phyloP scores from a whole-genome alignment of 2,888 invertebrate species.

The Eupithecia vulgata region DNA sequence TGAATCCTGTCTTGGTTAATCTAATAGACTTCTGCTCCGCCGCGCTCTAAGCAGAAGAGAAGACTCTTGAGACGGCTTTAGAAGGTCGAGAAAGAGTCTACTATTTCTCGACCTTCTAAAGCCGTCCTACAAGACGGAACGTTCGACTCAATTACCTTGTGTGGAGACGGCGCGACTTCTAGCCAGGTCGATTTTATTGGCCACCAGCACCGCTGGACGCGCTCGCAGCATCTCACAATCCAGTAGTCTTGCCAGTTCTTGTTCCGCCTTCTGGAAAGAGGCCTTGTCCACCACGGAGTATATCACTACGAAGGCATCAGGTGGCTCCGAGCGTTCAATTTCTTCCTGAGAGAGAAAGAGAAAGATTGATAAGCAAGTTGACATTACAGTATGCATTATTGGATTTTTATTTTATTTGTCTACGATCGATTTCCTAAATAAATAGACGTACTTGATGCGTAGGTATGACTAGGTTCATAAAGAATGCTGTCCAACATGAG shows the following conservation, averaged over 20 bases:
- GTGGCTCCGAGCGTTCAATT: conserved; percentile 87
- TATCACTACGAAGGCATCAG: conserved; percentile 94
- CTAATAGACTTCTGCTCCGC: not conserved
- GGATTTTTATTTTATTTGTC: too few species aligned
- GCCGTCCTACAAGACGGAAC: not conserved
- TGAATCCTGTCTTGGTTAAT: too few species aligned
- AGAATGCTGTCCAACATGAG: too few species aligned
- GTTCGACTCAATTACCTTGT: conserved; percentile 85
- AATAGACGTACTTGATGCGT: too few species aligned
- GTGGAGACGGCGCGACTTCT: conserved; percentile 94
- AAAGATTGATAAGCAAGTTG: conserved; percentile 2
- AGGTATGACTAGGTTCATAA: too few species aligned
- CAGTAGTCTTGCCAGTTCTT: conserved; percentile 89
- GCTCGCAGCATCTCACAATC: conserved; percentile 90
- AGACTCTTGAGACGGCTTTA: too few species aligned
- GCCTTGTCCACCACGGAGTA: conserved; percentile 96
- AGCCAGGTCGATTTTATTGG: conserved; percentile 97
- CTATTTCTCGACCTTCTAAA: not conserved
- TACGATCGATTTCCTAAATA: not conserved
- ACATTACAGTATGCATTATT: not conserved
- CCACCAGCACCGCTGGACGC: conserved; percentile 93
- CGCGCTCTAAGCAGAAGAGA: too few species aligned
- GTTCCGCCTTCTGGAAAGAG: conserved; percentile 92
- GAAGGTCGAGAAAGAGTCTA: too few species aligned
- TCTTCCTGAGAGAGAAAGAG: conserved; percentile 85